A percentile compares a stretch with the other conserved stretches of the same genome.
Evolutionary conservation across 2,888 invertebrate species (phyloP).

Genomic region (Rhodophaea formosa): DNA sequence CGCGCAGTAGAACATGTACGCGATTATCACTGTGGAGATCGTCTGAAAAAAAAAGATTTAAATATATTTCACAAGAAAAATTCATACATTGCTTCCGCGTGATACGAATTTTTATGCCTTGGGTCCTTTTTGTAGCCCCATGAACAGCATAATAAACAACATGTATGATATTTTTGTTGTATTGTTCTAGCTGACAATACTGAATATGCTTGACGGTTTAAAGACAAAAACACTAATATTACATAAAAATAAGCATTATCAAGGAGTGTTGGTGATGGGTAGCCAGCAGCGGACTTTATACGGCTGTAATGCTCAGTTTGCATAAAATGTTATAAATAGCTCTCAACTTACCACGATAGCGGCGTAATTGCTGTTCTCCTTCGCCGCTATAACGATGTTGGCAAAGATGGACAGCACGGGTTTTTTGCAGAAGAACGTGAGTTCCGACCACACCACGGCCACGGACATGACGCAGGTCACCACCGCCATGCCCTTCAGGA

Average conservation of each 20-base stretch:
- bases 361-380: slow-evolving; percentile 92
- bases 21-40: slow-evolving; percentile 93
- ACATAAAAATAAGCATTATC: too few species aligned
- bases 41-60: slow-evolving; percentile 78
- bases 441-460: slow-evolving; percentile 99
- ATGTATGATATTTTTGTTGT: too few species aligned
- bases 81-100: neutral
- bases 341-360: slow-evolving; percentile 90
- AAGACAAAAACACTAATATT: too few species aligned
- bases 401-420: slow-evolving; percentile 98
- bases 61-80: too few species aligned
- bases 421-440: slow-evolving; percentile 96
- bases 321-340: too few species aligned
- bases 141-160: too few species aligned
- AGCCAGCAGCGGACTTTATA: too few species aligned
- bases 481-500: slow-evolving; percentile 87
- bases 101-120: neutral
- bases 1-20: slow-evolving; percentile 98
- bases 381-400: slow-evolving; percentile 92
- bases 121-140: too few species aligned
- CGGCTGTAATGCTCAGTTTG: too few species aligned
- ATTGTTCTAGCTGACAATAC: too few species aligned
- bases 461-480: slow-evolving; percentile 89
- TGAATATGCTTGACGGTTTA: too few species aligned
- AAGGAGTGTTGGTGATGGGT: too few species aligned